Evolutionary conservation across 1,140 invertebrate genomes (phyloP).

Genomic region (Metopolophium dirhodum): DNA sequence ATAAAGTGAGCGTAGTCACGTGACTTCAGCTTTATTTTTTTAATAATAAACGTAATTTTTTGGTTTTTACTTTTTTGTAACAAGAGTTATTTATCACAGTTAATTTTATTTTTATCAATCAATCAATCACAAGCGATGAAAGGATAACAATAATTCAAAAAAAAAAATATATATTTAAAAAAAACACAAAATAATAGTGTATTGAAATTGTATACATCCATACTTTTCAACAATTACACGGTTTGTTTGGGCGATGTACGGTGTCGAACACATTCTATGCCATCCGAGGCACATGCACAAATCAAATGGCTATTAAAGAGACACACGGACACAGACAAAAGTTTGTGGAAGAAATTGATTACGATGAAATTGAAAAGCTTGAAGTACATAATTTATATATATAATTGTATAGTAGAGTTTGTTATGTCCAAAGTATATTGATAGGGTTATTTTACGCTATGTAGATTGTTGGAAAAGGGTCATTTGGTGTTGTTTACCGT

Average conservation of each 20-base stretch:
- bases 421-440: not conserved
- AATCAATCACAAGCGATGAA: not conserved
- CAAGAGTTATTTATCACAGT: constrained; percentile 21
- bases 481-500: constrained; percentile 93
- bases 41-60: not conserved
- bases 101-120: constrained; percentile 24
- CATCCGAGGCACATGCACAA: constrained; percentile 35
- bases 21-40: not conserved
- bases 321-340: constrained; percentile 64
- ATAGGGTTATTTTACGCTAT: not conserved
- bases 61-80: not conserved
- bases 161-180: not conserved
- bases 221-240: not conserved
- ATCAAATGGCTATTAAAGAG: constrained; percentile 64
- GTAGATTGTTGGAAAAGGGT: constrained; percentile 92
- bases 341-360: constrained; percentile 70
- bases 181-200: not conserved
- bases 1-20: not conserved
- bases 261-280: not conserved
- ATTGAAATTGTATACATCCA: not conserved
- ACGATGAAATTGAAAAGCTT: constrained; percentile 67
- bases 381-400: constrained; percentile 63
- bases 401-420: not conserved
- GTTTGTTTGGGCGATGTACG: constrained; percentile 37
- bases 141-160: constrained; percentile 31